Evolutionary conservation across 2,888 invertebrate species (phyloP), one percentile per base, ranked within the genome.

Genomic region (Bhutanitis thaidina): DNA sequence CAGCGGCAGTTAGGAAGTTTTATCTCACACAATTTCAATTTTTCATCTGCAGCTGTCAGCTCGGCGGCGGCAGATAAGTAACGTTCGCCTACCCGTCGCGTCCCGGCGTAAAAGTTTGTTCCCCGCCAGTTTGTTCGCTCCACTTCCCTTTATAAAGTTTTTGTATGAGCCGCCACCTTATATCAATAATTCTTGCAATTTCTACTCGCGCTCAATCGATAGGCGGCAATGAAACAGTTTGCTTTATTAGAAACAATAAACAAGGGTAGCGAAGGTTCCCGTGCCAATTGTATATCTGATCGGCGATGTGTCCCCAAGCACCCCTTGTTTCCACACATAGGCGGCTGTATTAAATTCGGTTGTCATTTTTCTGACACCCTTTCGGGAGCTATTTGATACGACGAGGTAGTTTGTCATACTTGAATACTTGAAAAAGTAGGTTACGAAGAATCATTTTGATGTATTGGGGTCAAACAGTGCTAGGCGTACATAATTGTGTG

Each of bases 11-110:
- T 84, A 79, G 83, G 82, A 83, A 80, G 84, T 88, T 89, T 89
- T 89, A 88, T 88, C 89, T 87, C 86, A 77, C 81, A 87, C 87
- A 86, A 88, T 88, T 89, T 89, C 88, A 89, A 89, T 89, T 88
- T 88, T 89, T 89, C 88, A 89, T 88, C 86, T 89, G 88, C 84
- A 83, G 79, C 88, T 86, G 87, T 88, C 88, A 86, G 87, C 86
- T 73, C 73, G 77, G 74, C 80, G 75, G 77, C 58, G 77, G 78
- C 71, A 87, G 88, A 89, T 89, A 89, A 87, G 87, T 88, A 87
- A 87, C 86, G 81, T 70, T 74, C 77, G 75, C 77, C 77, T 71
- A 77, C 73, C 73, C 75, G 74, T 74, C 78, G 79, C 74, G 72
- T 77, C 77, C 76, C 78, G 69, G 74, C 76, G 74, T 78, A 75